A percentile compares a stretch with the other conserved stretches of the same genome.
Conservation (phyloP, 2,113 vertebrate genomes). For the Odocoileus hemionus region DNA sequence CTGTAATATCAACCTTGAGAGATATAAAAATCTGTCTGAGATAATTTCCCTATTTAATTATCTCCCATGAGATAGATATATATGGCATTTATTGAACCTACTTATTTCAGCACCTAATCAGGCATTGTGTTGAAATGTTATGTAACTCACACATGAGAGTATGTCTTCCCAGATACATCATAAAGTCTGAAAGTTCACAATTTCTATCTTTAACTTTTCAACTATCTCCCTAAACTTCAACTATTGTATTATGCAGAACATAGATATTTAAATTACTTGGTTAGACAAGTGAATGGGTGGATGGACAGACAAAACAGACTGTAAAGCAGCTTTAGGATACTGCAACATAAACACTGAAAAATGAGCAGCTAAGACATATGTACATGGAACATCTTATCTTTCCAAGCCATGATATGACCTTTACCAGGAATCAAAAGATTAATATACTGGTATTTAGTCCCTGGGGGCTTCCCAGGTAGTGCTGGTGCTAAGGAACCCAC, state of each 20-base stretch:
- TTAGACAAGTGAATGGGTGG: neutral
- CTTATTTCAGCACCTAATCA: neutral
- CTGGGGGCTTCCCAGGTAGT: neutral
- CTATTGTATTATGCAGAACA: neutral
- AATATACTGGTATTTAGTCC: neutral
- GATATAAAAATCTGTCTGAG: neutral
- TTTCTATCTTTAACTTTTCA: neutral
- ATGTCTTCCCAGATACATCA: neutral
- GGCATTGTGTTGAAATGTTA: conserved; percentile 21
- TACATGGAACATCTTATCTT: neutral
- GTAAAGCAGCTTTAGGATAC: neutral
- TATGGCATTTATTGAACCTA: neutral
- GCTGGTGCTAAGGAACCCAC: neutral
- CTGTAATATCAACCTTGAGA: neutral
- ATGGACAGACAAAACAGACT: neutral
- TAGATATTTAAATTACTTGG: neutral
- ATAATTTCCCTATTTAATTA: neutral
- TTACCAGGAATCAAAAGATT: neutral
- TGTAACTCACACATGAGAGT: neutral
- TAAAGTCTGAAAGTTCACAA: neutral
- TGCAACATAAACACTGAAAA: neutral
- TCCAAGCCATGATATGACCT: neutral
- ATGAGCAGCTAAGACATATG: neutral
- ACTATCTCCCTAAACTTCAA: neutral
- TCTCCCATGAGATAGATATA: neutral